Base-by-base conservation (phyloP, 2,113 vertebrate genomes). In the Pseudorectes ferrugineus region DNA sequence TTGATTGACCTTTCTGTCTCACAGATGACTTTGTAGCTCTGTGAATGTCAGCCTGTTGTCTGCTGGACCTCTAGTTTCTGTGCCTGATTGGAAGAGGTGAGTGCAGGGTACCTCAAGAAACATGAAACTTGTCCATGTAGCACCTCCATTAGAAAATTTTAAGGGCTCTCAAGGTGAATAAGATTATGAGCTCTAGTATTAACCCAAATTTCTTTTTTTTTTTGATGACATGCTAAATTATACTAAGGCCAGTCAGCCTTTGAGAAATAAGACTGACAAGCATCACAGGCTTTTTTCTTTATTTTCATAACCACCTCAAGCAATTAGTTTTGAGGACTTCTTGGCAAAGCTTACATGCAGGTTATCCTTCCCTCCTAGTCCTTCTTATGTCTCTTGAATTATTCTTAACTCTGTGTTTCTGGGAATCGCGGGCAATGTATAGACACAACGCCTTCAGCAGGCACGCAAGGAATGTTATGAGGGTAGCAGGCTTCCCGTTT, bases 381-480 rank as follows among this genome's bases (percentile, higher is more conserved):
- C 46, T 73, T 80, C 42, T 74, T 88, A 73, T 0, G 0, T 58
- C 31, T 57, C 33, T 86, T 74, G 71, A 83, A 83, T 95, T 88
- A 80, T 70, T 90, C 82, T 93, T 76, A 80, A 80, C 26, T 88
- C 35, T 6, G 13, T 21, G 26, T 93, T 73, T 85, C 59, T 88
- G 82, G 63, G 35, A 80, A 49, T 70, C 0, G 0, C 0, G 1
- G 43, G 33, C 62, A 77, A 71, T 25, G 58, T 62, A 93, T 70
- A 80, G 82, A 66, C 58, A 58, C 67, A 92, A 88, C 1, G 6
- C 63, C 85, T 96, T 79, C 85, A 80, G 49, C 75, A 95, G 68
- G 51, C 88, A 93, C 0, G 10, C 13, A 3, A 96, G 63, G 92
- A 97, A 97, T 93, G 95, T 88, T 94, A 70, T 51, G 72, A 94